These are phyloP conservation scores for Papilio xuthus DNA, from an alignment of 1,140 invertebrate species.

Conservation along the genomic window DNA sequence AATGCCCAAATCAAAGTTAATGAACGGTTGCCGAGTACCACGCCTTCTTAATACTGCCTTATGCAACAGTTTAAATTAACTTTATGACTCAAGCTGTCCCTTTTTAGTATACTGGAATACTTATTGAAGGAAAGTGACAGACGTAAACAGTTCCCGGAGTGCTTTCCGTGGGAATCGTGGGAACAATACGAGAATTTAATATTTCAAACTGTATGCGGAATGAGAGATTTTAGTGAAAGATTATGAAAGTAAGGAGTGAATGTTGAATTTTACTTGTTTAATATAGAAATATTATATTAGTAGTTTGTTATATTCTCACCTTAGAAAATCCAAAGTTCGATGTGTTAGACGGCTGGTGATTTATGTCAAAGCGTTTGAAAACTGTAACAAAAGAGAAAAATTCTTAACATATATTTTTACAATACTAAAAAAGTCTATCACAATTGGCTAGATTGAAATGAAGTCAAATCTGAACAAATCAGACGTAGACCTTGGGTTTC, in stretches of 20 bases:
- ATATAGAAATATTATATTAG: neutral
- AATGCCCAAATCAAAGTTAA: conserved; percentile 65
- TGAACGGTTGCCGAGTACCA: conserved; percentile 61
- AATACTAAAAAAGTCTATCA: too few species aligned
- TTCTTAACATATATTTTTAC: conserved; percentile 25
- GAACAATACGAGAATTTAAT: conserved; percentile 36
- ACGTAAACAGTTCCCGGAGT: conserved; percentile 19
- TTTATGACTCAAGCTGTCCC: conserved; percentile 48
- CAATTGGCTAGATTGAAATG: too few species aligned
- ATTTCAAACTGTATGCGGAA: conserved; percentile 1
- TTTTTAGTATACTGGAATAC: conserved; percentile 34
- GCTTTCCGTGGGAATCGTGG: conserved; percentile 24
- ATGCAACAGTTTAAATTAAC: conserved; percentile 58
- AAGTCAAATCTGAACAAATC: neutral
- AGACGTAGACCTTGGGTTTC: too few species aligned
- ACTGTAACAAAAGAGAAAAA: conserved; percentile 83
- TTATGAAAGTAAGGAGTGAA: neutral
- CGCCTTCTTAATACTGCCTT: conserved; percentile 66
- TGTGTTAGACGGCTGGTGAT: conserved; percentile 89
- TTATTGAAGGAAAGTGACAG: conserved; percentile 45
- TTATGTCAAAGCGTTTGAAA: conserved; percentile 92
- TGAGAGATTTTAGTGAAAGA: conserved; percentile 9
- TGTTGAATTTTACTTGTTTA: conserved; percentile 5
- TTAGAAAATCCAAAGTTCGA: conserved; percentile 97
- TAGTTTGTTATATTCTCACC: conserved; percentile 82